phyloP scores from a whole-genome alignment of 2,113 vertebrate species.

The Hiodon tergisus region DNA sequence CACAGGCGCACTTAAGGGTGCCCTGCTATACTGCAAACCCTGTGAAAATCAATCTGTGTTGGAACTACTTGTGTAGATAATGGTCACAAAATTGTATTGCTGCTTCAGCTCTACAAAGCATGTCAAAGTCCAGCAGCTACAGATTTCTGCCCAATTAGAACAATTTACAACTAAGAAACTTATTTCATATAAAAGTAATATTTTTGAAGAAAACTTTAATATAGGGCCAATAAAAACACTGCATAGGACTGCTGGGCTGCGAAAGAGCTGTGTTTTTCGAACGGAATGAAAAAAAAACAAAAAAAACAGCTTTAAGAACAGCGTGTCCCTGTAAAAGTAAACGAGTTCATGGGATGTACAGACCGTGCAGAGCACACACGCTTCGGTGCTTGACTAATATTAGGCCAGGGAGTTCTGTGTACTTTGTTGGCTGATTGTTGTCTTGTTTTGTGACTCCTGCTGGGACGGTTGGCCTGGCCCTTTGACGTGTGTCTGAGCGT shows the following conservation, averaged over 20 bases:
- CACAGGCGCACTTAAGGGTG: background rate
- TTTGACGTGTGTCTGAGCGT: background rate
- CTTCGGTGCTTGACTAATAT: background rate
- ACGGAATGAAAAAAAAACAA: background rate
- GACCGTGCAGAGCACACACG: background rate
- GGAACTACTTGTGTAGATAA: background rate
- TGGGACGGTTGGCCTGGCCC: no score
- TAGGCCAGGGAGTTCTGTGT: background rate
- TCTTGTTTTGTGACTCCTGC: background rate
- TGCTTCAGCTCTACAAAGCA: no score
- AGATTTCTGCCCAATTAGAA: background rate
- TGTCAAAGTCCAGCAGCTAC: no score
- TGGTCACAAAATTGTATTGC: background rate
- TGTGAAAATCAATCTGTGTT: constrained; percentile 17
- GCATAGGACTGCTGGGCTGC: background rate
- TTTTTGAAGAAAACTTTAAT: background rate
- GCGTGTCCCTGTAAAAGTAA: constrained; percentile 25
- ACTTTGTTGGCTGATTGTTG: background rate
- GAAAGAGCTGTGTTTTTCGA: no score
- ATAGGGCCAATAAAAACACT: background rate
- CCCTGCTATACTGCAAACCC: constrained; percentile 1
- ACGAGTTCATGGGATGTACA: background rate
- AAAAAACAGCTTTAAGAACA: constrained; percentile 12
- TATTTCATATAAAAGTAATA: background rate
- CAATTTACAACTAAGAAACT: no score